Base-by-base conservation (phyloP, 2,797 vertebrate genomes). In the Eremophila alpestris region DNA sequence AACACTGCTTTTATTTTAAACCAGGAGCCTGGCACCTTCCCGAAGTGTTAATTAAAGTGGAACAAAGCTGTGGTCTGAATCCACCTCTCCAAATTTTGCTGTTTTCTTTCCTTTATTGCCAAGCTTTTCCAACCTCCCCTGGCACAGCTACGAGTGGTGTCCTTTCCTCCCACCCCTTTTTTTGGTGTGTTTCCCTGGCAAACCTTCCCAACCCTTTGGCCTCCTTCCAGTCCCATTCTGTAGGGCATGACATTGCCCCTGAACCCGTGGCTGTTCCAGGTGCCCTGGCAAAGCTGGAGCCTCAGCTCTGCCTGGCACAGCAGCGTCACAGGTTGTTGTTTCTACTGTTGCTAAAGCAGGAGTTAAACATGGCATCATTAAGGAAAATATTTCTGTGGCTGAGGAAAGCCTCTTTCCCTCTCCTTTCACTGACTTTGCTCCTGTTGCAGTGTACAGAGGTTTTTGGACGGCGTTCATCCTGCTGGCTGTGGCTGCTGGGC, bases 381-480 rank as follows among this genome's bases (percentile, higher is more conserved):
- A 7, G 23, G n/a, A 38, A 21, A 38, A 21, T 2, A 16, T 27
- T n/a, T 56, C 32, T 36, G 43, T 8, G 36, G 29, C 4, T 30
- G 56, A 23, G 32, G 17, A 34, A 43, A 73, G 4, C 11, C 1
- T 4, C 36, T 83, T n/a, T 36, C 30, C 41, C 7, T 9, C 9
- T 41, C 26, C 27, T 63, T 30, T 58, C 23, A 12, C 45, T 36
- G 67, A 13, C 52, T 38, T 51, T 83, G 49, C 89, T 74, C 73
- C 54, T 29, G 8, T 9, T 27, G 23, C 95, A 99, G 98, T 99
- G 93, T 98, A 98, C 97, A 97, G 98, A 91, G 98, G 98, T 13
- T 99, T 99, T 96, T 99, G 99, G 99, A 99, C 98, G 1, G 92
- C 98, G 8, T 97, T 99, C 96, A 98, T 99, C 58, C 69, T 98